Evolutionary conservation across 2,113 vertebrate species (phyloP).

Genomic region (Chaenocephalus aceratus): DNA sequence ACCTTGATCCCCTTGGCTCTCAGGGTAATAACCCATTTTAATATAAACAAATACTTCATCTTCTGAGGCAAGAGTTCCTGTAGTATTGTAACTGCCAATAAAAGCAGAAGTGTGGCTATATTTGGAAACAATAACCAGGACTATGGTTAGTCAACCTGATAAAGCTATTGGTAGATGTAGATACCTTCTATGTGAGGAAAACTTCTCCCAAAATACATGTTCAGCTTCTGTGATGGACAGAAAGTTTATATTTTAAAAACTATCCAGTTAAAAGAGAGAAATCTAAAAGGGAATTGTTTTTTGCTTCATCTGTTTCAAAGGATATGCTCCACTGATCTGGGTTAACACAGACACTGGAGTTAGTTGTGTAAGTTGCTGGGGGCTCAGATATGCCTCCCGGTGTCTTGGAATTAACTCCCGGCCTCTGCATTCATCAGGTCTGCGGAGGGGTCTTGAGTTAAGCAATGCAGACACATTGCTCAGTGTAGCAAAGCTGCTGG

Average conservation of each 20-base stretch:
- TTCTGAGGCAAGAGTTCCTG: constrained; percentile 9
- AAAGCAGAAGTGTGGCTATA: constrained; percentile 38
- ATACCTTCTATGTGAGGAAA: constrained; percentile 34
- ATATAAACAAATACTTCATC: constrained; percentile 21
- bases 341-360: background rate
- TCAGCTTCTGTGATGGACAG: constrained; percentile 18
- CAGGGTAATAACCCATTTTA: constrained; percentile 3
- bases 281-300: constrained; percentile 16
- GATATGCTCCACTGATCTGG: constrained; percentile 11
- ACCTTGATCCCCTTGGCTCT: constrained; percentile 32
- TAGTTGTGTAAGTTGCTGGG: constrained; percentile 32
- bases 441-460: constrained; percentile 54
- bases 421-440: constrained; percentile 35
- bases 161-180: background rate
- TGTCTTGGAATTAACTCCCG: constrained; percentile 62
- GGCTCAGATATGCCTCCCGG: constrained; percentile 37
- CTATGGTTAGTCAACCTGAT: constrained; percentile 16
- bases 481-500: constrained; percentile 41
- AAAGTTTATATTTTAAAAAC: background rate
- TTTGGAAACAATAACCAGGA: constrained; percentile 21
- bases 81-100: constrained; percentile 23
- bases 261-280: background rate
- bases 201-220: constrained; percentile 27
- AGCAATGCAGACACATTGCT: constrained; percentile 60
- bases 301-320: constrained; percentile 23